Percentiles rank a stretch among this genome's conserved stretches.
These are phyloP conservation scores for Lytechinus variegatus DNA, from an alignment of 35 echinoderm and acorn worm genomes.

Conservation along the genomic window DNA sequence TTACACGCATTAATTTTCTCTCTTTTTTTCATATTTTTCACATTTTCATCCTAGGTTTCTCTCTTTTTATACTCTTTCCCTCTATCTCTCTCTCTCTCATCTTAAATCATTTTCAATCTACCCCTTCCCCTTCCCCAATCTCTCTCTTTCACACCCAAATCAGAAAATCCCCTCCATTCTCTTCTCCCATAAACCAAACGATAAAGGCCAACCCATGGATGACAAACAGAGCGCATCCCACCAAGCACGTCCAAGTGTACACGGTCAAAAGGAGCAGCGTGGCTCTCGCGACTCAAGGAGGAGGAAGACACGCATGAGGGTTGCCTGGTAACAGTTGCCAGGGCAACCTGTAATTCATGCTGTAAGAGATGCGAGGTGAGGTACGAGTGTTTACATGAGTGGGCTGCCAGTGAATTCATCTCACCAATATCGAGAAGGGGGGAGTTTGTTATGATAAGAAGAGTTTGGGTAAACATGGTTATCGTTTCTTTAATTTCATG, in stretches of 20 bases:
- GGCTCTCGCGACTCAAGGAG: background rate
- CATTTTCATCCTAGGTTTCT: too few species aligned
- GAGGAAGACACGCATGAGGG: slow-evolving; percentile 23
- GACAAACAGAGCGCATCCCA: background rate
- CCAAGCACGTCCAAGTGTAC: background rate
- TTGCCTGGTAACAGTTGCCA: slow-evolving; percentile 29
- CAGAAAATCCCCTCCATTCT: background rate
- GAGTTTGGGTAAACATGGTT: background rate
- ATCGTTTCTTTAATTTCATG: background rate
- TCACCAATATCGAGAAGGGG: background rate
- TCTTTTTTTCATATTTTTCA: too few species aligned
- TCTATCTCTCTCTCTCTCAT: background rate
- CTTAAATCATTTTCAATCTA: background rate
- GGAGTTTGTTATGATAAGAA: background rate
- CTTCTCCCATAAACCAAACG: background rate
- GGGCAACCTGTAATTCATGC: slow-evolving; percentile 44
- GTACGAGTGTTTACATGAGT: slow-evolving; percentile 4
- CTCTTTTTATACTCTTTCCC: background rate
- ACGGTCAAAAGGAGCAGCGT: background rate
- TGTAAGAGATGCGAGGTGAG: background rate
- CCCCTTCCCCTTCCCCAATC: background rate
- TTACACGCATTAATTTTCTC: too few species aligned
- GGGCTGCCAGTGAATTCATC: background rate
- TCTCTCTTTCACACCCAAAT: background rate
- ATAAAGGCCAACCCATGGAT: background rate